Conservation (phyloP, 2,888 invertebrate genomes). For the Caenorhabditis sp. region DNA sequence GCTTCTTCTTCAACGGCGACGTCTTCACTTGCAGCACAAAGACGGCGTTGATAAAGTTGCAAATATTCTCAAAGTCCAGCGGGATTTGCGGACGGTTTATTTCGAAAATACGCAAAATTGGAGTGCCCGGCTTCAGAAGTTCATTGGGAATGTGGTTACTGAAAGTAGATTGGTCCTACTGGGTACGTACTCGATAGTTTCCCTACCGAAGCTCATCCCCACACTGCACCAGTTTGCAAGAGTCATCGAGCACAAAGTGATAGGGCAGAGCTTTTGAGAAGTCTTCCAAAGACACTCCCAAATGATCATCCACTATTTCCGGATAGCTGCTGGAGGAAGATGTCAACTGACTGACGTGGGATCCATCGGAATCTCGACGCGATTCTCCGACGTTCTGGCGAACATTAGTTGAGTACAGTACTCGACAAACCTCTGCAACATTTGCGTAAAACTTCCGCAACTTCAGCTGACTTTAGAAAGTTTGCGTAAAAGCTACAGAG, state of each 20-base stretch:
- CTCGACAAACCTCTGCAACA: too few relatives aligned
- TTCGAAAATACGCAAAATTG: slow-evolving; percentile 72
- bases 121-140: slow-evolving; percentile 72
- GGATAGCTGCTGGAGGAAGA: slow-evolving; percentile 14
- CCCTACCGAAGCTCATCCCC: slow-evolving; percentile 74
- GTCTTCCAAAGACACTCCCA: slow-evolving; percentile 53
- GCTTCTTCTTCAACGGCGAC: slow-evolving; percentile 56
- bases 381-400: slow-evolving; percentile 42
- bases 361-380: slow-evolving; percentile 46
- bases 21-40: slow-evolving; percentile 76
- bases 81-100: slow-evolving; percentile 77
- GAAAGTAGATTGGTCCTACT: slow-evolving; percentile 7
- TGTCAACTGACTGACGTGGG: slow-evolving; percentile 20
- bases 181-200: neutral
- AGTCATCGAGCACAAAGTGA: slow-evolving; percentile 75
- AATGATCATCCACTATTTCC: slow-evolving; percentile 39
- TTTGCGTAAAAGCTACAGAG: too few relatives aligned
- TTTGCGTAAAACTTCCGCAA: too few relatives aligned
- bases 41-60: slow-evolving; percentile 78
- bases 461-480: too few relatives aligned
- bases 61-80: slow-evolving; percentile 77
- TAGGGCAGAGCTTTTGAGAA: slow-evolving; percentile 71
- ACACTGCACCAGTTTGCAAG: slow-evolving; percentile 73
- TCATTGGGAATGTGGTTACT: slow-evolving; percentile 74
- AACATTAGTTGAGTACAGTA: too few relatives aligned